Conservation (phyloP, 2,797 vertebrate genomes). For the Emydoidea blandingii region DNA sequence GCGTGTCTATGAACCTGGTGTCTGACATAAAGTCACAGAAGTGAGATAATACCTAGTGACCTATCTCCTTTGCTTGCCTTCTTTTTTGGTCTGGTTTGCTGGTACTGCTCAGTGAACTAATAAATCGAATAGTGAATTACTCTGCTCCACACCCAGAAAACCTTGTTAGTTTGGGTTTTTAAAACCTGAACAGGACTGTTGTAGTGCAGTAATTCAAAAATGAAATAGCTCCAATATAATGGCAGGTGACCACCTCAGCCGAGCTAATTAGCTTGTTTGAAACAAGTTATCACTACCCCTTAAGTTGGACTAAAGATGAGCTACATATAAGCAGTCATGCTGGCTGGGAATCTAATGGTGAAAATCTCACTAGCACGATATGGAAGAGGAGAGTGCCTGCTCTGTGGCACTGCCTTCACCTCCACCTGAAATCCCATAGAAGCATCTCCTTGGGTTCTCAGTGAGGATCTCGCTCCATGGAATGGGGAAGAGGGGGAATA, state of each 20-base stretch:
- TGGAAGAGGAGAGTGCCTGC: background rate
- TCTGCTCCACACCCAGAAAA: constrained; percentile 36
- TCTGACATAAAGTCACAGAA: constrained; percentile 15
- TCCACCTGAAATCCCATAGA: background rate
- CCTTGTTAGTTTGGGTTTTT: constrained; percentile 20
- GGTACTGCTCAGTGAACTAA: background rate
- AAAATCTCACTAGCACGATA: background rate
- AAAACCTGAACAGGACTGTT: constrained; percentile 50
- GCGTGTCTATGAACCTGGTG: background rate
- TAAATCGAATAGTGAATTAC: constrained; percentile 18
- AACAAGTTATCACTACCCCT: background rate
- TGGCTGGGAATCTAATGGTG: background rate
- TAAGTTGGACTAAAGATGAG: background rate
- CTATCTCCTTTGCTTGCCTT: background rate
- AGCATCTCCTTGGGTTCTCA: background rate
- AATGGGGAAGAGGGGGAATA: background rate
- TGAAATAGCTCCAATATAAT: background rate
- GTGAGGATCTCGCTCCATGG: background rate
- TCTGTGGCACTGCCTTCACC: background rate
- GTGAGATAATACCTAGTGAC: background rate
- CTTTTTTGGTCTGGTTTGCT: constrained; percentile 14
- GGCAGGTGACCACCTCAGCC: background rate
- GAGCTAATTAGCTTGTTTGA: background rate
- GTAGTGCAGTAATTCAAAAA: constrained; percentile 48
- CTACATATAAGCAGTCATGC: background rate